Base-by-base conservation (phyloP, 64 coral and sea anemone genomes). In the Cladopsammia gracilis region DNA sequence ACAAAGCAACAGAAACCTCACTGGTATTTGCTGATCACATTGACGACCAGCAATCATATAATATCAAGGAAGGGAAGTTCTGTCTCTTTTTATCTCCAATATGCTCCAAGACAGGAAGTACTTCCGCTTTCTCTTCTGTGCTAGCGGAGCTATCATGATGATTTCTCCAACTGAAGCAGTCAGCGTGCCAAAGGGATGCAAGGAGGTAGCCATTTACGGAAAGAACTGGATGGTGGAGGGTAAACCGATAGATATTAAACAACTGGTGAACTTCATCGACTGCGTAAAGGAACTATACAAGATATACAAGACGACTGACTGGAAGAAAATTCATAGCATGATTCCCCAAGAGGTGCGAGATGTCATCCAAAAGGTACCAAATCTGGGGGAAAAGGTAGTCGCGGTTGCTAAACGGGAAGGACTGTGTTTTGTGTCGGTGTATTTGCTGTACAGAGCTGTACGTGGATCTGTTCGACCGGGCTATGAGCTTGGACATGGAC, bases 261-360 rank as follows among this genome's bases (percentile, higher is more conserved):
- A 47, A 34, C 13, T 67, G 80, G 47, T 20, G 4, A 65, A 84
- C 80, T 66, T 66, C 20, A 51, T 84, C 62, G 22, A 9, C 44
- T 84, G 80, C 20, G 19, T 84, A 48, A 64, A 51, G 44, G 80
- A 66, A 19, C 43, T 84, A 45, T 47, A 66, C 80, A 48, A 68
- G 60, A 48, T 83, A 48, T 62, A 81, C 15, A 25, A 59, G 13
- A 58, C 20, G 25, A 59, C 76, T 14, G 76, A 79, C 51, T 62
- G 57, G 57, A 84, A 12, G 18, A 26, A 7, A 48, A 42, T 22
- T 66, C 44, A 50, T 48, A 67, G 2, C 6, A 54, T 8, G 52
- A 11, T 54, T 54, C 52, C 52, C 0, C 0, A 54, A 54, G 52
- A 54, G 11, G 60, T 84, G 6, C 62, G 16, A 50, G 60, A 65